Percentiles rank a stretch among this genome's conserved stretches.
These are phyloP conservation scores for Drosophila cardini DNA, from an alignment of 1,140 invertebrate genomes.

Conservation along the genomic window DNA sequence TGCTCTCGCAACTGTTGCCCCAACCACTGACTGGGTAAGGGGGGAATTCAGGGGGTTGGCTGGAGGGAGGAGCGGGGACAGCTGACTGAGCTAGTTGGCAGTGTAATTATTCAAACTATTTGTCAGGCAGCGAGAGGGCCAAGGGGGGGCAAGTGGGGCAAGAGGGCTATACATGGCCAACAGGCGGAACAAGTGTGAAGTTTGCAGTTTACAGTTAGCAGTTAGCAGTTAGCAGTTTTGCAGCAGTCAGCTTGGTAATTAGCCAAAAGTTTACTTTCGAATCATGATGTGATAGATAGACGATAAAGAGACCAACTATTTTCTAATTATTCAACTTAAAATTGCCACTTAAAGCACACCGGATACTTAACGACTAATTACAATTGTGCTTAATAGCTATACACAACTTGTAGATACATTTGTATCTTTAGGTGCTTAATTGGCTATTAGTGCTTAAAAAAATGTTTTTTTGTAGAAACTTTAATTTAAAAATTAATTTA, in stretches of 20 bases:
- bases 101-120: constrained; percentile 80
- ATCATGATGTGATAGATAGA: constrained; percentile 19
- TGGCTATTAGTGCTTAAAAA: no score
- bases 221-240: constrained; percentile 16
- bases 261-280: constrained; percentile 55
- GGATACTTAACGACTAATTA: background rate
- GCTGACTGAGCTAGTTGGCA: constrained; percentile 50
- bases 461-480: background rate
- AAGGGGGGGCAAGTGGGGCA: background rate
- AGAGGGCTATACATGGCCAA: background rate
- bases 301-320: constrained; percentile 34
- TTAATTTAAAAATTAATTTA: no score
- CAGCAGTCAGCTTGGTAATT: constrained; percentile 58
- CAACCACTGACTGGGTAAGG: background rate
- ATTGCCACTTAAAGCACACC: background rate
- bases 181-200: constrained; percentile 19
- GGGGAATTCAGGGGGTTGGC: no score
- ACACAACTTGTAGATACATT: background rate
- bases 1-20: constrained; percentile 41
- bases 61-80: no score
- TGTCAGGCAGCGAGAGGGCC: constrained; percentile 53
- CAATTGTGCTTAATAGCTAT: background rate
- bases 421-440: background rate
- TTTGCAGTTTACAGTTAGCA: background rate
- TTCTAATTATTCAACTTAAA: constrained; percentile 1